Evolutionary conservation across 2,113 vertebrate species (phyloP).

Genomic region (Erpornis zantholeuca): DNA sequence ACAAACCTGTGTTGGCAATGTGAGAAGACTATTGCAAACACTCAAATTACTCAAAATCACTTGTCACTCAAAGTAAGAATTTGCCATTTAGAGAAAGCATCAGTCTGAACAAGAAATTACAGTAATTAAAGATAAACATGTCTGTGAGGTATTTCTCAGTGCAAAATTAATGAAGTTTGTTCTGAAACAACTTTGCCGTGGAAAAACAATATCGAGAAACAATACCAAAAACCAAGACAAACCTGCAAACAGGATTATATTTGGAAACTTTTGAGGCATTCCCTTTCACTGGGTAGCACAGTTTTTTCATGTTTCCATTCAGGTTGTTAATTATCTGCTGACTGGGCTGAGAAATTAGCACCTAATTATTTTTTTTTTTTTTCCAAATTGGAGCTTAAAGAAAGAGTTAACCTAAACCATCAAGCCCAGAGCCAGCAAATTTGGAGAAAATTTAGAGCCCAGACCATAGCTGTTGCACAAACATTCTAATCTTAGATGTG

Average conservation of each 20-base stretch:
- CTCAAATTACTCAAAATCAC: neutral
- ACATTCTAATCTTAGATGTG: neutral
- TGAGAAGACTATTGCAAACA: neutral
- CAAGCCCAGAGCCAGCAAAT: neutral
- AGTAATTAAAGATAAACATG: neutral
- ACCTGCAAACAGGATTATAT: neutral
- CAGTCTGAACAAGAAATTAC: slow-evolving; percentile 7
- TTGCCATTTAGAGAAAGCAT: neutral
- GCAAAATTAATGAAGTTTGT: neutral
- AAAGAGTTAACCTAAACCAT: neutral
- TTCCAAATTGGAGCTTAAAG: neutral
- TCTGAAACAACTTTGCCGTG: neutral
- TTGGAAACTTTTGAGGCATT: neutral
- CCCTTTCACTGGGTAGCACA: neutral
- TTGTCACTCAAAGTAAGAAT: neutral
- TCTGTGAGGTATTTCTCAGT: neutral
- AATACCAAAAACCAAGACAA: neutral
- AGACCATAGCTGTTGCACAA: rapidly evolving
- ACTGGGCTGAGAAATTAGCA: neutral
- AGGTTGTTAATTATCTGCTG: neutral
- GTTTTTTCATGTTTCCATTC: neutral
- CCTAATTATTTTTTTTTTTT: too few relatives aligned
- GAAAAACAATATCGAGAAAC: neutral
- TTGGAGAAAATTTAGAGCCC: neutral
- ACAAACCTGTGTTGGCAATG: neutral